Evolutionary conservation across 2,113 vertebrate genomes (phyloP).

Genomic region (Stigmatopora argus): DNA sequence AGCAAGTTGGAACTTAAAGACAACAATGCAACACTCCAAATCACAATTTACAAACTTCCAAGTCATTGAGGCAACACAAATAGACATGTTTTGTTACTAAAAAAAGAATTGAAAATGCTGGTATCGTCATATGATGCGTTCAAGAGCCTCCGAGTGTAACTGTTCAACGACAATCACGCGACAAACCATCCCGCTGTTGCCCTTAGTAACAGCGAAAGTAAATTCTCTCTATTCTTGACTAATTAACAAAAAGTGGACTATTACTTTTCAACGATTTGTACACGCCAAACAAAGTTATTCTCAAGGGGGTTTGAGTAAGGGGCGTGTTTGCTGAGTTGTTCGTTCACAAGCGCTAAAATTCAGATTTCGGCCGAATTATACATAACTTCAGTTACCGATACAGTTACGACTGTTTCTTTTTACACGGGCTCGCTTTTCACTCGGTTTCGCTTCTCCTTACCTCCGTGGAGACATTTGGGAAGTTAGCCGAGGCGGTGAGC

Average conservation of each 20-base stretch:
- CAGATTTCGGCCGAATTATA: not conserved
- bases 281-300: not conserved
- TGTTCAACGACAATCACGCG: conserved; percentile 40
- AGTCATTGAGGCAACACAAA: not conserved
- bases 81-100: not conserved
- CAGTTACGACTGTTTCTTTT: not conserved
- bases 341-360: not conserved
- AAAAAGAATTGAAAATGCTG: not conserved
- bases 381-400: not conserved
- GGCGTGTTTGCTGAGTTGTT: conserved; percentile 6
- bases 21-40: not conserved
- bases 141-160: not conserved
- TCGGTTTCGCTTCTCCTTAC: not conserved
- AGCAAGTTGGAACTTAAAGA: not conserved
- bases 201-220: conserved; percentile 60
- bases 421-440: not conserved
- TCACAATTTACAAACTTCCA: not conserved
- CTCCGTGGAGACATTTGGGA: not conserved
- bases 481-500: not conserved
- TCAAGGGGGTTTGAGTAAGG: not conserved
- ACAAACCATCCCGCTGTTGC: conserved; percentile 78
- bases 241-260: not conserved
- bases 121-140: conserved; percentile 8
- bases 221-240: not conserved
- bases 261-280: not conserved